phyloP scores from a whole-genome alignment of 1,140 invertebrate species.

The Conus betulinus region DNA sequence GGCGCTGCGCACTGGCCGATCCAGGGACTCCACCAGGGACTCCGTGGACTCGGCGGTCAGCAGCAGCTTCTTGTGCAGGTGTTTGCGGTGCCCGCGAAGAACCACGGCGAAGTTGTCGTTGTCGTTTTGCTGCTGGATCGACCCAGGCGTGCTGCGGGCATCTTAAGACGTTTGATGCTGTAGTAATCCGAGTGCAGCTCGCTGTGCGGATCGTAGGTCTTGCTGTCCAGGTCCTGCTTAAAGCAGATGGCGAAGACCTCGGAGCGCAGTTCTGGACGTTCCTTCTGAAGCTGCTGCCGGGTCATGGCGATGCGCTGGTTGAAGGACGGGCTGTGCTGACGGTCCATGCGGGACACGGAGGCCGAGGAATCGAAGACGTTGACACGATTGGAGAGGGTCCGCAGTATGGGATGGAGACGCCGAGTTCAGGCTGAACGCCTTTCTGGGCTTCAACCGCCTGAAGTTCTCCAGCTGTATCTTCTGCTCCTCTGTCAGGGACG shows the following conservation, averaged over 20 bases:
- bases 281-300: neutral
- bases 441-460: neutral
- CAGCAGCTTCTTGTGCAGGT: conserved; percentile 33
- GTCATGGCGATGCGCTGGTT: conserved; percentile 5
- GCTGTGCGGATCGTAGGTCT: conserved; percentile 39
- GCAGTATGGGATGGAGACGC: neutral
- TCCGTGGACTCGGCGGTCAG: conserved; percentile 11
- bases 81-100: conserved; percentile 33
- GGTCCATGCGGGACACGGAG: conserved; percentile 35
- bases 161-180: conserved; percentile 36
- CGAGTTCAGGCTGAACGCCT: conserved; percentile 13
- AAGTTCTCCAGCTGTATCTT: neutral
- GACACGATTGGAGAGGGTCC: neutral
- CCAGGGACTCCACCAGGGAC: conserved; percentile 22
- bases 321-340: conserved; percentile 11
- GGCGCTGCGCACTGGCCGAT: neutral
- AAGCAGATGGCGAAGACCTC: conserved; percentile 44
- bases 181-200: conserved; percentile 40
- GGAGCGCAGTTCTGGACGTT: conserved; percentile 28
- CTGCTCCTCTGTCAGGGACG: conserved; percentile 20
- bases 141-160: conserved; percentile 17
- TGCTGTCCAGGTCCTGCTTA: conserved; percentile 30
- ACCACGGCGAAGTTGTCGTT: conserved; percentile 31
- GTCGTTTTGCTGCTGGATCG: neutral
- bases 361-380: neutral